Conservation (phyloP, 2,113 vertebrate species). For the Callocephalon fimbriatum region DNA sequence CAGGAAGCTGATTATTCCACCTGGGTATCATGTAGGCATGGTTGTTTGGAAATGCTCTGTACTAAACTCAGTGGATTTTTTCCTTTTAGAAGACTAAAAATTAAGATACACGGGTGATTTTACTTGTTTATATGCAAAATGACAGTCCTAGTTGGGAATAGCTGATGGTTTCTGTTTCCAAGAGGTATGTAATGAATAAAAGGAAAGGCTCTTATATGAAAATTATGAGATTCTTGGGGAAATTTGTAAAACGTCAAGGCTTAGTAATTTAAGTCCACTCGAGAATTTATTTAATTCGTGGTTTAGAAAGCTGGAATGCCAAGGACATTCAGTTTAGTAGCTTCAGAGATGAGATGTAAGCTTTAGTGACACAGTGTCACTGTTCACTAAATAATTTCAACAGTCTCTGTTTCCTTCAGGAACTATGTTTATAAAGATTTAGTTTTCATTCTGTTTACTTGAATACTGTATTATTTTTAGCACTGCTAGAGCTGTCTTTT, state of each 20-base stretch:
- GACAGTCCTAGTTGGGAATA: background rate
- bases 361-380: background rate
- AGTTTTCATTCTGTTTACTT: background rate
- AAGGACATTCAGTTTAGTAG: background rate
- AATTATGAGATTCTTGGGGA: background rate
- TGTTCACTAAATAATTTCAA: conserved; percentile 9
- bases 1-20: background rate
- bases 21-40: background rate
- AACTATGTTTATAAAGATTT: background rate
- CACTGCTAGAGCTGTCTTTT: background rate
- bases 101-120: background rate
- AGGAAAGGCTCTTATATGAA: background rate
- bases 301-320: background rate
- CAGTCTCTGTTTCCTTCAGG: background rate
- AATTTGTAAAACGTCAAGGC: background rate
- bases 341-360: background rate
- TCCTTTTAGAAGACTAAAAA: background rate
- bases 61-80: background rate
- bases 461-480: background rate
- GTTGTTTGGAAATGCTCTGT: background rate
- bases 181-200: background rate
- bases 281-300: background rate
- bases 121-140: background rate
- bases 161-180: background rate
- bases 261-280: background rate